These are phyloP conservation scores for Hydractinia echinata DNA, from an alignment of 30 jellyfish, hydroid and myxozoan species.

Conservation along the genomic window DNA sequence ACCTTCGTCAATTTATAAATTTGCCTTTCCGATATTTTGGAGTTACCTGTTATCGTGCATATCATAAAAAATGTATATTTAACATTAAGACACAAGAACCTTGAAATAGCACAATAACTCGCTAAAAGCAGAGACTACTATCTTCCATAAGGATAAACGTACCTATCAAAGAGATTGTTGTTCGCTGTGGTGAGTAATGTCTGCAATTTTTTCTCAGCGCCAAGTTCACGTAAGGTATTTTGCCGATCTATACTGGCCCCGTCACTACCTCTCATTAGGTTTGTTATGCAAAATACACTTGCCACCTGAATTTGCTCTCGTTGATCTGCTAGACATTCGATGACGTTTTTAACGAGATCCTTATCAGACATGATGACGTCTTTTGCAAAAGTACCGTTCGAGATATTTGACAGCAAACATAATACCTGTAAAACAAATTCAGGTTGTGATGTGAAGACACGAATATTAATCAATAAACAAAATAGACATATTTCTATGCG, in stretches of 20 bases:
- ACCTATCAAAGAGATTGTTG: conserved; percentile 62
- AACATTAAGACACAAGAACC: neutral
- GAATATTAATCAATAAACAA: too few species aligned
- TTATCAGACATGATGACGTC: conserved; percentile 46
- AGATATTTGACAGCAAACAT: conserved; percentile 64
- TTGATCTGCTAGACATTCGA: conserved; percentile 34
- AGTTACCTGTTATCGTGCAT: too few species aligned
- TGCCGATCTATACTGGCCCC: conserved; percentile 63
- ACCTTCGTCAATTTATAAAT: too few species aligned
- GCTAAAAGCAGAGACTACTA: neutral
- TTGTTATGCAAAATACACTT: conserved; percentile 60
- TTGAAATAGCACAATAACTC: neutral
- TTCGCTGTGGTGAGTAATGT: conserved; percentile 57
- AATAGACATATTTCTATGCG: too few species aligned
- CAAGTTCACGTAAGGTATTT: conserved; percentile 63
- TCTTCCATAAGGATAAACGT: neutral
- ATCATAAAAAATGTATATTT: too few species aligned
- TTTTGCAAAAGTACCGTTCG: conserved; percentile 51
- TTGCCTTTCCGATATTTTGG: too few species aligned
- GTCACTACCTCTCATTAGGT: conserved; percentile 41
- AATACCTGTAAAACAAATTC: conserved; percentile 36
- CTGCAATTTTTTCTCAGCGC: conserved; percentile 74
- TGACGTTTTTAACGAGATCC: conserved; percentile 33
- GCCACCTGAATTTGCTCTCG: conserved; percentile 66
- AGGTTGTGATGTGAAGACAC: too few species aligned